Percentiles rank a stretch among this genome's conserved stretches.
These are phyloP conservation scores for Drosophila yooni DNA, from an alignment of 2,888 invertebrate species.

Conservation along the genomic window DNA sequence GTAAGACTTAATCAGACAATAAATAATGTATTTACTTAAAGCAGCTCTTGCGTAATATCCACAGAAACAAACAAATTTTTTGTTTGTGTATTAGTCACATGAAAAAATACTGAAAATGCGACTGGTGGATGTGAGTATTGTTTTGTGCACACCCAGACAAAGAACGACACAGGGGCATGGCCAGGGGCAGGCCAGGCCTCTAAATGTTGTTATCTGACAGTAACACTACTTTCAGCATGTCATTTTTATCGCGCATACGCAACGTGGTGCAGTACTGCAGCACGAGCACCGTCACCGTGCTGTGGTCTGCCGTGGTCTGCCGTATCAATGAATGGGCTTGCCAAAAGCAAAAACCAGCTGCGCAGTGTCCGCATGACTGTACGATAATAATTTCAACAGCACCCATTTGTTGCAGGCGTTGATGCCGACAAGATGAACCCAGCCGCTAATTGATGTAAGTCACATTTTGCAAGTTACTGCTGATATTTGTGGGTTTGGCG, in stretches of 20 bases:
- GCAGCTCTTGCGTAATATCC: neutral
- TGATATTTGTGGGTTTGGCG: slow-evolving; percentile 20
- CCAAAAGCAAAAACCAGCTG: slow-evolving; percentile 31
- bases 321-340: slow-evolving; percentile 25
- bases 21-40: neutral
- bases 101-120: neutral
- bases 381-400: neutral
- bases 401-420: neutral
- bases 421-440: slow-evolving; percentile 26
- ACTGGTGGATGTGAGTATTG: slow-evolving; percentile 5
- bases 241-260: slow-evolving; percentile 56
- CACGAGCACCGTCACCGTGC: slow-evolving; percentile 7
- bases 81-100: slow-evolving; percentile 14
- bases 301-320: neutral
- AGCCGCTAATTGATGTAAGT: slow-evolving; percentile 39
- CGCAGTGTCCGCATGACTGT: slow-evolving; percentile 8
- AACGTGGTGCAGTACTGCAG: slow-evolving; percentile 36
- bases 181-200: slow-evolving; percentile 23
- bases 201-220: slow-evolving; percentile 62
- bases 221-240: slow-evolving; percentile 46
- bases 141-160: slow-evolving; percentile 10
- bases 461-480: slow-evolving; percentile 25
- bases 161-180: neutral
- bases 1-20: neutral
- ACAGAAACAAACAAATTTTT: slow-evolving; percentile 1